These are phyloP conservation scores for Limanda limanda DNA, from an alignment of 2,113 vertebrate genomes.

Conservation along the genomic window DNA sequence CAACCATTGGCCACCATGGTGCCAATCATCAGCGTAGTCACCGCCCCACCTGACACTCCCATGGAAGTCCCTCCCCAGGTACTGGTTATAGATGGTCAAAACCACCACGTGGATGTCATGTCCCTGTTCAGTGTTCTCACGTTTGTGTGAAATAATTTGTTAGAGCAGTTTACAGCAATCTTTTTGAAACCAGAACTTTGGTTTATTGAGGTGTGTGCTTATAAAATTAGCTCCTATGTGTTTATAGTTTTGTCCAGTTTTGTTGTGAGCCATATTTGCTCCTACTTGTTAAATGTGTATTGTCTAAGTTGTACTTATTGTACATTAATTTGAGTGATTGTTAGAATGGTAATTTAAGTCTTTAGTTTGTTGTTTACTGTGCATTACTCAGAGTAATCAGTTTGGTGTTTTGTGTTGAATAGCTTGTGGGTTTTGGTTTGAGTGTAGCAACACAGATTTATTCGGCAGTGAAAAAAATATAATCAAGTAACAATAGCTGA, in stretches of 20 bases:
- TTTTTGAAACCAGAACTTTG: not conserved
- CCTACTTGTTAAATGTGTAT: too few species aligned
- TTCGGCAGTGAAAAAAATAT: not conserved
- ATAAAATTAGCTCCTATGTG: too few species aligned
- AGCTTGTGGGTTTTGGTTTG: not conserved
- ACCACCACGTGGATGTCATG: conserved; percentile 29
- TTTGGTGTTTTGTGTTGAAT: not conserved
- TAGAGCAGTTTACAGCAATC: not conserved
- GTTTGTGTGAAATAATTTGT: not conserved
- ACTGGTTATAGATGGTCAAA: conserved; percentile 63
- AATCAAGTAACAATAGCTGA: not conserved
- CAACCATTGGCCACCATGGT: conserved; percentile 87
- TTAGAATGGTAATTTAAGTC: too few species aligned
- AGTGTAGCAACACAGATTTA: not conserved
- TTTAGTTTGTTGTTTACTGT: too few species aligned
- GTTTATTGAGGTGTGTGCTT: not conserved
- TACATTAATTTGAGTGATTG: too few species aligned
- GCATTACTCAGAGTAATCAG: not conserved
- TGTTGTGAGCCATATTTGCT: not conserved
- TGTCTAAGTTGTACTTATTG: too few species aligned
- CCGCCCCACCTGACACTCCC: conserved; percentile 85
- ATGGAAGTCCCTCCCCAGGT: conserved; percentile 91
- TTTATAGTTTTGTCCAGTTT: too few species aligned
- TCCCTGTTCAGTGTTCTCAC: not conserved
- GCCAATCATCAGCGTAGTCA: conserved; percentile 91